phyloP scores from a whole-genome alignment of 2,797 vertebrate genomes.

The Coccyzus lansbergi region DNA sequence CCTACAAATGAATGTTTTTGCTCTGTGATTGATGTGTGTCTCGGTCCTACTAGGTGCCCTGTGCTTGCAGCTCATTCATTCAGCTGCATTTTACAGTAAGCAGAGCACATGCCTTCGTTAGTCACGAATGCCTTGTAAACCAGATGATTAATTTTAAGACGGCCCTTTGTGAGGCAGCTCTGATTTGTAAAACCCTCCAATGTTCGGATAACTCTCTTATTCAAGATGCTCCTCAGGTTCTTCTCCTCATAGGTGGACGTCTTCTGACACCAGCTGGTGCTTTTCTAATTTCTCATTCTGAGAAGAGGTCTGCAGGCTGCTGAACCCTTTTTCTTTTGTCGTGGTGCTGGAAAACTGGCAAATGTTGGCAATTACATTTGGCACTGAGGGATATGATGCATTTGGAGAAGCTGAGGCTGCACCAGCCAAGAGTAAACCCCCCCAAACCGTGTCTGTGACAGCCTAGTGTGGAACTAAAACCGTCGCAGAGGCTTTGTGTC shows the following conservation, averaged over 20 bases:
- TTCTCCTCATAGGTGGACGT: background rate
- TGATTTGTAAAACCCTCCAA: background rate
- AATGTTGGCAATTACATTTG: background rate
- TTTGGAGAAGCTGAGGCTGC: background rate
- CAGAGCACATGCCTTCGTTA: background rate
- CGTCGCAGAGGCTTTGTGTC: background rate
- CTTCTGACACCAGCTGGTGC: background rate
- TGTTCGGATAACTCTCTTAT: background rate
- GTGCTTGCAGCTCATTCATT: background rate
- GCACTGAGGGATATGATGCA: background rate
- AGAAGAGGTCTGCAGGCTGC: background rate
- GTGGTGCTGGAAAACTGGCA: background rate
- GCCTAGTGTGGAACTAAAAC: background rate
- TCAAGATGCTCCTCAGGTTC: background rate
- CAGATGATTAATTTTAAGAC: background rate
- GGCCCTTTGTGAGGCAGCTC: background rate
- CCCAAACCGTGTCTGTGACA: fast-evolving
- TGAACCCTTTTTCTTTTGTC: background rate
- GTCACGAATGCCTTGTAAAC: background rate
- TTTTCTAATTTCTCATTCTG: background rate
- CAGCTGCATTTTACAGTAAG: background rate
- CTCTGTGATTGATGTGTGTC: background rate
- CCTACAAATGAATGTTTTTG: background rate
- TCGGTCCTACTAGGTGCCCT: background rate
- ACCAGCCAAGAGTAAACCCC: background rate